Evolutionary conservation across 2,888 invertebrate genomes (phyloP).

Genomic region (Drosophila kambysellisi): DNA sequence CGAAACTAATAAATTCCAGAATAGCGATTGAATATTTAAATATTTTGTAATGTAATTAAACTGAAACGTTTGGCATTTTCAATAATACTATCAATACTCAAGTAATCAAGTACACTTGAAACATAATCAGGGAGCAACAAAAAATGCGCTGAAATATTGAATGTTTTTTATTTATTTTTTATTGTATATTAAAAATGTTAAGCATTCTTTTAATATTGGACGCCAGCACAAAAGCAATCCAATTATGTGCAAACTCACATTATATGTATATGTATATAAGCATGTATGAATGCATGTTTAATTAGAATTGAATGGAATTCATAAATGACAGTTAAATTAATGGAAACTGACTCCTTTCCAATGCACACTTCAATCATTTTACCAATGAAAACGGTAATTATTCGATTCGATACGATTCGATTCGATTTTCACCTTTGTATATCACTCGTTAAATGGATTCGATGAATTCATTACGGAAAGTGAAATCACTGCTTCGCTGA

Average conservation of each 20-base stretch:
- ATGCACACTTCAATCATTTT: constrained; percentile 35
- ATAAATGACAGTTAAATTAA: constrained; percentile 12
- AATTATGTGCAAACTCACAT: neutral
- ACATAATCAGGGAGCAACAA: neutral
- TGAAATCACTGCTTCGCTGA: constrained; percentile 67
- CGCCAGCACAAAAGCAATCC: neutral
- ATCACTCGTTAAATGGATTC: constrained; percentile 43
- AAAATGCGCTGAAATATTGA: neutral
- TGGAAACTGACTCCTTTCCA: constrained; percentile 12
- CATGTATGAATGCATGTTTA: constrained; percentile 18
- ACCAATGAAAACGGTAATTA: constrained; percentile 55
- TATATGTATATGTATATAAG: neutral
- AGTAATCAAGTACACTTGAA: neutral
- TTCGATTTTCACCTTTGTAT: constrained; percentile 44
- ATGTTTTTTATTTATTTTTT: too few species aligned
- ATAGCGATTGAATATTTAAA: neutral
- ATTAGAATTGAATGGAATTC: constrained; percentile 5
- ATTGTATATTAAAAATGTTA: too few species aligned
- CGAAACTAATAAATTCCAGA: neutral
- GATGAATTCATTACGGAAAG: constrained; percentile 68
- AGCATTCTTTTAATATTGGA: neutral
- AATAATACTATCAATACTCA: neutral
- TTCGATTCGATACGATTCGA: constrained; percentile 45
- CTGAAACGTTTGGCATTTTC: neutral
- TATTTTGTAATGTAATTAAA: neutral